A percentile compares a stretch with the other conserved stretches of the same genome.
These are phyloP conservation scores for Setophaga coronata DNA, from an alignment of 2,113 vertebrate genomes.

Conservation along the genomic window DNA sequence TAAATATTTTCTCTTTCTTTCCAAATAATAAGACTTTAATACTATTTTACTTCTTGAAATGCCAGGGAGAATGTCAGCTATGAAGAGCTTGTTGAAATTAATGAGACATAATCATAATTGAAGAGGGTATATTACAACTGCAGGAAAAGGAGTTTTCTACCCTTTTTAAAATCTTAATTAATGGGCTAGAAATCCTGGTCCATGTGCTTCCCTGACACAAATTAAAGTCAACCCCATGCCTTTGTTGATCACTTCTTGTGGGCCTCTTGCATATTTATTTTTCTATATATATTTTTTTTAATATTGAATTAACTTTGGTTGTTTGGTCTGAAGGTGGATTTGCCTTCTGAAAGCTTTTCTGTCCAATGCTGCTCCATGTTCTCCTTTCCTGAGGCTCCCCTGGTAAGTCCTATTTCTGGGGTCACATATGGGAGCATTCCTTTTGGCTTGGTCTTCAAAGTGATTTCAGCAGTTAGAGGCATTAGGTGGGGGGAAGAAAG, in stretches of 20 bases:
- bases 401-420: not conserved
- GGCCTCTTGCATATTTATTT: not conserved
- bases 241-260: rapidly evolving
- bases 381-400: not conserved
- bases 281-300: not conserved
- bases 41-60: not conserved
- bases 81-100: not conserved
- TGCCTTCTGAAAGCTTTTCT: not conserved
- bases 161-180: not conserved
- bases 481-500: too few relatives aligned
- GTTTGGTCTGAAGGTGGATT: not conserved
- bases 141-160: not conserved
- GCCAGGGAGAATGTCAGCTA: not conserved
- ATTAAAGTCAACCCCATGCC: not conserved
- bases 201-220: not conserved
- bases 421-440: rapidly evolving
- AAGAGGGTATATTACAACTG: not conserved
- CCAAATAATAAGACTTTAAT: not conserved
- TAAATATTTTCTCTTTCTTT: conserved; percentile 24
- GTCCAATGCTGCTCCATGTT: not conserved
- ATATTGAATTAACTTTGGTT: not conserved
- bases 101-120: not conserved
- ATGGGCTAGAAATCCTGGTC: not conserved
- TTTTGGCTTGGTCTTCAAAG: not conserved
- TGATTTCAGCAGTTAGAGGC: not conserved